phyloP scores from a whole-genome alignment of 2,888 invertebrate species.

The Napeogenes inachia region DNA sequence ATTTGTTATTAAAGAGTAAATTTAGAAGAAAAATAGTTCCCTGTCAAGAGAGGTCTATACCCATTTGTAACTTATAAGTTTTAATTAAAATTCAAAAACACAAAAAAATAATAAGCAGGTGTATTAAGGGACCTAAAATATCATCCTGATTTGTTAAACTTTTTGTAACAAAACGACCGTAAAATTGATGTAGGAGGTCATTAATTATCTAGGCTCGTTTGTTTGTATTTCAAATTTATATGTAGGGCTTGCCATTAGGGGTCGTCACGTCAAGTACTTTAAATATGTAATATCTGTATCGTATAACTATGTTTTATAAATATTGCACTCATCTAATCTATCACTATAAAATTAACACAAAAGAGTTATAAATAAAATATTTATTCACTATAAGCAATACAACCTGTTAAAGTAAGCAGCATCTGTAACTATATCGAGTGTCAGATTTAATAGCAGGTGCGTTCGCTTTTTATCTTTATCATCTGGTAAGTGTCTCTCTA shows the following conservation, averaged over 20 bases:
- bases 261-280: too few species aligned
- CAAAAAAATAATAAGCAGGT: conserved; percentile 47
- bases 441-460: conserved; percentile 59
- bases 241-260: neutral
- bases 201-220: conserved; percentile 65
- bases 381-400: neutral
- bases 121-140: conserved; percentile 41
- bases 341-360: neutral
- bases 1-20: neutral
- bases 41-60: conserved; percentile 6
- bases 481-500: conserved; percentile 48
- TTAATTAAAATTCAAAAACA: conserved; percentile 25
- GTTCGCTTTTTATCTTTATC: conserved; percentile 50
- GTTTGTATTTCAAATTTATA: conserved; percentile 59
- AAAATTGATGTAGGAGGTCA: conserved; percentile 69
- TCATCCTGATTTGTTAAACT: conserved; percentile 48
- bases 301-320: too few species aligned
- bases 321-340: too few species aligned
- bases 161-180: conserved; percentile 61
- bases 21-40: neutral
- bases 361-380: neutral
- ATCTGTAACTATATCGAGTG: conserved; percentile 35
- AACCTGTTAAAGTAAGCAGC: conserved; percentile 32
- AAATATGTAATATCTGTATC: too few species aligned
- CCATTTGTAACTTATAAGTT: conserved; percentile 20